Base-by-base conservation (phyloP, 2,888 invertebrate genomes). In the Autographa gamma region DNA sequence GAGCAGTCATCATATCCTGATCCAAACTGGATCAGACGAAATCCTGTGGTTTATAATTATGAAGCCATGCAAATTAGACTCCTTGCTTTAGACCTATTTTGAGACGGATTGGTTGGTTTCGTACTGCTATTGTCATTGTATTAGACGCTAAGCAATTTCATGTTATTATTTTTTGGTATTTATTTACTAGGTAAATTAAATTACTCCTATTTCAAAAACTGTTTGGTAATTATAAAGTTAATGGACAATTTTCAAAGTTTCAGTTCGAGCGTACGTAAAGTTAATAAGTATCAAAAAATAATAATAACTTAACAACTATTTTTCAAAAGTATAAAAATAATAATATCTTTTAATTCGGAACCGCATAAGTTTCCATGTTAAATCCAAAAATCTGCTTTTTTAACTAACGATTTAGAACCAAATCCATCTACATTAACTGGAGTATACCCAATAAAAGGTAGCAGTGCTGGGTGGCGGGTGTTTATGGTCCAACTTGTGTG, bases 401-500 rank as follows among this genome's bases (percentile, higher is more conserved):
- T 59, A 60, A 34, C 5, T 62, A 11, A 34, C 18, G 0, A 31
- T n/a, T 14, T 6, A 68, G 76, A 58, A 32, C 71, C 63, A 48
- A 83, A 80, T 38, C 19, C 60, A n/a, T 2, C 14, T 0, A 60
- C 75, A 60, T 73, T 73, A 71, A 83, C 69, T 16, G n/a, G 76
- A 8, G 54, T 69, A 60, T 69, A 66, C 56, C 68, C 72, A 81
- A 78, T 77, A 83, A 86, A 86, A 86, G 86, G 86, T 88, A 86
- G 87, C 88, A 75, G 71, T 70, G 71, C 85, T 85, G 88, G 88
- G 89, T 90, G 90, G 89, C 85, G 85, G 76, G 86, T 86, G 87
- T 90, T 89, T 89, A 89, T 85, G 83, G 74, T 62, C 69, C 90
- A 76, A 81, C 88, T 75, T 90, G 90, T 90, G 90, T 86, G 90